These are phyloP conservation scores for Drosophila ogumai DNA, from an alignment of 1,140 invertebrate species.

Conservation along the genomic window DNA sequence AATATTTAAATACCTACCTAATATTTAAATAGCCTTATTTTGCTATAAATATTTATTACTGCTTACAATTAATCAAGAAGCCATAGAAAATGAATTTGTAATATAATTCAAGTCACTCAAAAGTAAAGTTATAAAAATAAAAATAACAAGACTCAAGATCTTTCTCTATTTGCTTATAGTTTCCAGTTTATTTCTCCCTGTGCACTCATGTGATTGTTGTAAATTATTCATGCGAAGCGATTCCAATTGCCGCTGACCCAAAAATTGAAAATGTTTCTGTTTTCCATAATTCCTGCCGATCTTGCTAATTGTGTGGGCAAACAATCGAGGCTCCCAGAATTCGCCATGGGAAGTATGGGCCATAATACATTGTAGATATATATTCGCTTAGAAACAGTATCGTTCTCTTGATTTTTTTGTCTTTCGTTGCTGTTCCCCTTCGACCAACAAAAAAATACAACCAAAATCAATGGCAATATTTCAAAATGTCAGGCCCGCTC, in stretches of 20 bases:
- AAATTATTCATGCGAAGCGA: conserved; percentile 73
- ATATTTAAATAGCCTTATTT: too few species aligned
- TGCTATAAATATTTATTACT: too few species aligned
- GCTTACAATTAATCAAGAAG: not conserved
- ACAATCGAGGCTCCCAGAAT: conserved; percentile 44
- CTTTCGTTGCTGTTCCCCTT: conserved; percentile 23
- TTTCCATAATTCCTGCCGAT: conserved; percentile 45
- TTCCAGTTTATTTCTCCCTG: conserved; percentile 1
- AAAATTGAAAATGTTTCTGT: conserved; percentile 49
- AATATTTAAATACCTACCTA: too few species aligned
- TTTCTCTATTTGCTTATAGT: not conserved
- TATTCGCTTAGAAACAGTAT: conserved; percentile 61
- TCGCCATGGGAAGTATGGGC: conserved; percentile 68
- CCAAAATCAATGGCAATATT: conserved; percentile 80
- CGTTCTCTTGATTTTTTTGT: conserved; percentile 21
- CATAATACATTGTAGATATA: conserved; percentile 10
- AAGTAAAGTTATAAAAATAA: too few species aligned
- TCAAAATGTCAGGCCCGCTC: conserved; percentile 74
- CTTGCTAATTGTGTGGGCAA: conserved; percentile 75
- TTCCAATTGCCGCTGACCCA: conserved; percentile 76
- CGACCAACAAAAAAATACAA: conserved; percentile 13
- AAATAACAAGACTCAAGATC: not conserved
- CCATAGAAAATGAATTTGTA: not conserved
- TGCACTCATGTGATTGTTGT: conserved; percentile 49
- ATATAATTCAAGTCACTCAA: not conserved